Base-by-base conservation (phyloP, 2,888 invertebrate species). In the Liposcelis brunnea region DNA sequence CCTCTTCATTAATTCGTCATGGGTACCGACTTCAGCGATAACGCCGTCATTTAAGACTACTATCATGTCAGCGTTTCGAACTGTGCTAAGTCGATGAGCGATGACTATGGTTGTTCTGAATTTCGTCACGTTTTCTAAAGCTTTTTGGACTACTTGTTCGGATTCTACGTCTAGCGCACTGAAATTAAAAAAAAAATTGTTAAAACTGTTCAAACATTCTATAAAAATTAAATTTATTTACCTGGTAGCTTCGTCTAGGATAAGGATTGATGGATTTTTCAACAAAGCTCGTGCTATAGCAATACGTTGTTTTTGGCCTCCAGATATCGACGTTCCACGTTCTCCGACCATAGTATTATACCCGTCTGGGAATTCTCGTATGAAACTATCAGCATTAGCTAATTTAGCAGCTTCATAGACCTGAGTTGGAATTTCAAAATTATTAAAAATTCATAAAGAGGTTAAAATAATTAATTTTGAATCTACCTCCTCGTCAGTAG, bases 161-260 rank as follows among this genome's bases (percentile, higher is more conserved):
- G 91, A 91, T 52, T 89, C 85, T 0, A 89, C 78, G 68, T 94
- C 94, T 51, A 94, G 63, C 1, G 94, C 93, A 68, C 91, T 91
- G 60, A 2, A 61, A 63, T 50, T 49, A 50, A 47, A 48, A 38
- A 43, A 34, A 37, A 18, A 40, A 40, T 40, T 40, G 14, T 35
- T 6, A 26, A 26, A 26, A 26, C 4, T 26, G 8, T 26, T 26
- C 4, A 26, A 26, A 26, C 8, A 6, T 26, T 26, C 4, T 31
- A 38, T 38, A 2, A 34, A 43, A 37, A 43, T 16, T 12, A 31
- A 35, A 32, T 18, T 18, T 14, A 2, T 12, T 21, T 58, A 84
- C 86, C 86, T 86, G 1, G 95, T 95, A 11, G 95, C 94, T 66
- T 95, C 95, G 61, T 95, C 95, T 47, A 95, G 62, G 56, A 91